phyloP scores from a whole-genome alignment of 2,888 invertebrate genomes.

The Eretmocerus hayati region DNA sequence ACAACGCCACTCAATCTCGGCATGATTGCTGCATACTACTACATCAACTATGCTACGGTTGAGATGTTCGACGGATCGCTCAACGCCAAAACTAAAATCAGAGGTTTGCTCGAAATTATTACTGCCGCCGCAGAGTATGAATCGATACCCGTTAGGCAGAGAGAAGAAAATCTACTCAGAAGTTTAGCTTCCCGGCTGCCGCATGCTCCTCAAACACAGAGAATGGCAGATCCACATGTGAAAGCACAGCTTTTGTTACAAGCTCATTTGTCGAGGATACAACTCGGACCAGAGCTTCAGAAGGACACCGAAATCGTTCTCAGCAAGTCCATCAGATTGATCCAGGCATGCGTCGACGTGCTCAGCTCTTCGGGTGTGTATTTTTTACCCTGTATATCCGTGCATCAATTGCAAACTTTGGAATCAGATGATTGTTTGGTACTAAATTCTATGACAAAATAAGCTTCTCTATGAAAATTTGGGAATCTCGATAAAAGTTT shows the following conservation, averaged over 20 bases:
- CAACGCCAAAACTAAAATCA: conserved; percentile 94
- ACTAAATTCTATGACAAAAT: no score
- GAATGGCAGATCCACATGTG: conserved; percentile 81
- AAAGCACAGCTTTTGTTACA: conserved; percentile 94
- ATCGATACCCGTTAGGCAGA: conserved; percentile 86
- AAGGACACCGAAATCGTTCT: conserved; percentile 91
- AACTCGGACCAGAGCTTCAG: conserved; percentile 92
- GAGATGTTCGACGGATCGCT: conserved; percentile 96
- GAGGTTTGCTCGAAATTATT: conserved; percentile 95
- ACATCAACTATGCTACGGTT: conserved; percentile 98
- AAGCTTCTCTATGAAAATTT: no score
- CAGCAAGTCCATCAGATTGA: conserved; percentile 75
- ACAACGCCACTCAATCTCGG: conserved; percentile 94
- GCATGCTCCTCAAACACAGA: conserved; percentile 45
- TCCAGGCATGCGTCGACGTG: conserved; percentile 94
- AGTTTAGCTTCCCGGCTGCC: conserved; percentile 61
- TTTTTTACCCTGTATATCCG: no score
- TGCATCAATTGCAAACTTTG: no score
- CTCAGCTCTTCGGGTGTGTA: conserved; percentile 73
- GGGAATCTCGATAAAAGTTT: no score
- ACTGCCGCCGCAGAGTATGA: conserved; percentile 97
- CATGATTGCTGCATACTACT: conserved; percentile 99
- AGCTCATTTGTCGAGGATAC: conserved; percentile 90
- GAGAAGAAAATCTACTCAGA: conserved; percentile 83
- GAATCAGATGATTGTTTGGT: no score